phyloP scores from a whole-genome alignment of 1,140 invertebrate genomes.

The Ceratoteleas bidentatus region DNA sequence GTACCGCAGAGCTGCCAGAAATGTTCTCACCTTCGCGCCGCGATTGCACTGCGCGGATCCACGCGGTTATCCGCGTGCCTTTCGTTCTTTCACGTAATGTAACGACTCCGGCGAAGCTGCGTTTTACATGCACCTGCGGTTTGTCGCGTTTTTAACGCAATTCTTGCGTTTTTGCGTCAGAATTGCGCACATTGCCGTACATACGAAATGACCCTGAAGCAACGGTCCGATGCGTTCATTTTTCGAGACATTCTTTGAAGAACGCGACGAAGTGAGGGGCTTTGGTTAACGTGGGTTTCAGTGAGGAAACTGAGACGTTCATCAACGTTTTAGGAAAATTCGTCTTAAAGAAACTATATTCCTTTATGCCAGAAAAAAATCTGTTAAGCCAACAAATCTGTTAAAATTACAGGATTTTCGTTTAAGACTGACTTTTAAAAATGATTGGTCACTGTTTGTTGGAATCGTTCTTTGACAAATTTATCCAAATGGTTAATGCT shows the following conservation, averaged over 20 bases:
- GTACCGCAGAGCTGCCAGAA: slow-evolving; percentile 28
- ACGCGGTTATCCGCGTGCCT: slow-evolving; percentile 43
- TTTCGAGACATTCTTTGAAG: not conserved
- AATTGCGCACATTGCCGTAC: slow-evolving; percentile 3
- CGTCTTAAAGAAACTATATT: too few species aligned
- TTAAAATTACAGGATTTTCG: too few species aligned
- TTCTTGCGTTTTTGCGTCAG: slow-evolving; percentile 3
- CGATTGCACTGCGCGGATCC: slow-evolving; percentile 26
- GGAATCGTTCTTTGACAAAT: too few species aligned
- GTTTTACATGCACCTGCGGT: slow-evolving; percentile 47
- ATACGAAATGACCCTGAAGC: not conserved
- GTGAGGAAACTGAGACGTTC: too few species aligned
- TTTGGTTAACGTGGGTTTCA: too few species aligned
- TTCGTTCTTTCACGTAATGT: slow-evolving; percentile 42
- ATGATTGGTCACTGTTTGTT: too few species aligned
- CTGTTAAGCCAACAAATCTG: too few species aligned
- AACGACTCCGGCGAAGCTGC: slow-evolving; percentile 19
- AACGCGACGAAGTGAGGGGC: not conserved
- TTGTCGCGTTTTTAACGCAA: slow-evolving; percentile 27
- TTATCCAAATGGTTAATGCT: too few species aligned
- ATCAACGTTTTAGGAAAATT: too few species aligned
- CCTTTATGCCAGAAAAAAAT: too few species aligned
- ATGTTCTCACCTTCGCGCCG: slow-evolving; percentile 36
- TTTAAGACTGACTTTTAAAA: too few species aligned
- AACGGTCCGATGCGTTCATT: not conserved